phyloP scores from a whole-genome alignment of 2,797 vertebrate genomes.

The Rhinella marina region DNA sequence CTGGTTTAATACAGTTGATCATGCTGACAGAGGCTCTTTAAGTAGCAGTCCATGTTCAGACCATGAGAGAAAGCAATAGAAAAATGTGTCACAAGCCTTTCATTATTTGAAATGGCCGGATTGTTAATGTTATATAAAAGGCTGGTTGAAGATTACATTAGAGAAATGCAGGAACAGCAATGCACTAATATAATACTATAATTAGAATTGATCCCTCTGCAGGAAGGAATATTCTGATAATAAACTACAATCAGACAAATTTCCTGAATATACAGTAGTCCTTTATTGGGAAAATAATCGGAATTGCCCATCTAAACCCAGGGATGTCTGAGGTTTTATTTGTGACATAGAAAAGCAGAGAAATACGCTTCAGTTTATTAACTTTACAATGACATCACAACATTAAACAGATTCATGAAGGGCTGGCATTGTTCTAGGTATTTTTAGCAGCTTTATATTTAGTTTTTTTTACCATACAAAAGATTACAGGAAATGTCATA shows the following conservation, averaged over 20 bases:
- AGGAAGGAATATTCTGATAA: not conserved
- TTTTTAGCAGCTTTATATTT: not conserved
- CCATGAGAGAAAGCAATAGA: not conserved
- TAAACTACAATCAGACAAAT: not conserved
- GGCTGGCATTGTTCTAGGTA: not conserved
- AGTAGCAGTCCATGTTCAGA: no score
- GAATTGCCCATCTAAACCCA: not conserved
- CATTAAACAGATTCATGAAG: not conserved
- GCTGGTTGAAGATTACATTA: not conserved
- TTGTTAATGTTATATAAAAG: not conserved
- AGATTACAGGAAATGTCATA: no score
- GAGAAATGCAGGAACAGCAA: not conserved
- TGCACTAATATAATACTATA: not conserved
- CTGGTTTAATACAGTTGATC: no score
- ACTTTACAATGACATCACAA: not conserved
- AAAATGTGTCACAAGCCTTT: not conserved
- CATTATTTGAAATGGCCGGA: not conserved
- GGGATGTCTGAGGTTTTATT: not conserved
- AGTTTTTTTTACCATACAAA: not conserved
- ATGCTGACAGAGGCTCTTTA: no score
- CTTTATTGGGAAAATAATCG: not conserved
- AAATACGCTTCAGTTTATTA: not conserved
- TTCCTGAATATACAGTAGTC: not conserved
- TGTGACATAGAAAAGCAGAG: not conserved
- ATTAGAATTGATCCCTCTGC: not conserved